phyloP scores from a whole-genome alignment of 1,140 invertebrate genomes.

The Drosophila lini region DNA sequence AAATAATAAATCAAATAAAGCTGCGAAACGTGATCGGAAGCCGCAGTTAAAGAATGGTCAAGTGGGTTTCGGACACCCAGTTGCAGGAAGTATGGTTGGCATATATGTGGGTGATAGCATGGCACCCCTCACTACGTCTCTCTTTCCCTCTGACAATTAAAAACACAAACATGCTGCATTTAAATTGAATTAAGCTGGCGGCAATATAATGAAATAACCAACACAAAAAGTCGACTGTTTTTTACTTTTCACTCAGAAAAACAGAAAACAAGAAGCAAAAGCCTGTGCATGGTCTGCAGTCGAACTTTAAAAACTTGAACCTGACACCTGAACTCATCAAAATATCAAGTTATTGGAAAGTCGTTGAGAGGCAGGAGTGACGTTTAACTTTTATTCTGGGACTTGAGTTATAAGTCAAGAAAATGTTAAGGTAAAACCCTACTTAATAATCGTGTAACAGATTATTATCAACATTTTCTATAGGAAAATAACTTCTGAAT shows the following conservation, averaged over 20 bases:
- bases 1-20: slow-evolving; percentile 73
- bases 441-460: neutral
- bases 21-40: slow-evolving; percentile 72
- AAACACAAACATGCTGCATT: slow-evolving; percentile 32
- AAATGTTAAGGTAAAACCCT: neutral
- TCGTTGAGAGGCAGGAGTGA: neutral
- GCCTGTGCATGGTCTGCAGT: neutral
- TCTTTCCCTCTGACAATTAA: slow-evolving; percentile 23
- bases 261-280: neutral
- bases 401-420: neutral
- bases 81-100: slow-evolving; percentile 13
- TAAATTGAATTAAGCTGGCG: slow-evolving; percentile 46
- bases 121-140: neutral
- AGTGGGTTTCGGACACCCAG: slow-evolving; percentile 29
- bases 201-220: slow-evolving; percentile 3
- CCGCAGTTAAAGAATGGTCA: slow-evolving; percentile 43
- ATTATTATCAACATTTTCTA: neutral
- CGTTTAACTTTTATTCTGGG: neutral
- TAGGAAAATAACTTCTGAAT: neutral
- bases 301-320: neutral
- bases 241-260: slow-evolving; percentile 1
- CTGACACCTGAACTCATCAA: neutral
- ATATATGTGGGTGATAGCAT: slow-evolving; percentile 12
- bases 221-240: slow-evolving; percentile 3
- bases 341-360: slow-evolving; percentile 2